Evolutionary conservation across 2,888 invertebrate species (phyloP).

Genomic region (Rambutsinella grinnellia): DNA sequence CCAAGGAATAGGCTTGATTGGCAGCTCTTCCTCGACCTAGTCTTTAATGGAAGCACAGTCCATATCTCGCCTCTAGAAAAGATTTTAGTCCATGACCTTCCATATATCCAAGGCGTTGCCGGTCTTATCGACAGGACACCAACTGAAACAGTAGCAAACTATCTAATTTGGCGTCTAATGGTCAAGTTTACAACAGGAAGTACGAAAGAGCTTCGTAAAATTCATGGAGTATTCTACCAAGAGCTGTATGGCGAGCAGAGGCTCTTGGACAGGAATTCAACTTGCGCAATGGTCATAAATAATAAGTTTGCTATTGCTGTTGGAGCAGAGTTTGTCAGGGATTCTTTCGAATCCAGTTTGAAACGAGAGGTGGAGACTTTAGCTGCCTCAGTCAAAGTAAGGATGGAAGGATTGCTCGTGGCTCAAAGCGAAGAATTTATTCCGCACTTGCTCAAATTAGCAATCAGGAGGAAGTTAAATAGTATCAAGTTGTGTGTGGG

Average conservation of each 20-base stretch:
- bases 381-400: slow-evolving; percentile 34
- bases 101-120: slow-evolving; percentile 37
- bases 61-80: slow-evolving; percentile 27
- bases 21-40: slow-evolving; percentile 26
- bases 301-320: slow-evolving; percentile 50
- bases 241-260: slow-evolving; percentile 49
- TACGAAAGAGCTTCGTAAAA: slow-evolving; percentile 41
- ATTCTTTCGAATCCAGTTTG: slow-evolving; percentile 40
- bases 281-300: slow-evolving; percentile 54
- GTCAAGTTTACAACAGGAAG: slow-evolving; percentile 53
- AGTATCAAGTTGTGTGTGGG: slow-evolving; percentile 53
- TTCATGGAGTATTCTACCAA: slow-evolving; percentile 43
- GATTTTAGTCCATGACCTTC: slow-evolving; percentile 40
- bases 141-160: slow-evolving; percentile 48
- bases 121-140: slow-evolving; percentile 33
- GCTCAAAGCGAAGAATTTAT: slow-evolving; percentile 28
- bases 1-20: slow-evolving; percentile 16
- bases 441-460: slow-evolving; percentile 37
- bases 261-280: slow-evolving; percentile 39
- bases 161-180: slow-evolving; percentile 49
- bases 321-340: slow-evolving; percentile 51
- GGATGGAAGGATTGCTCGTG: slow-evolving; percentile 46
- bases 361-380: slow-evolving; percentile 51
- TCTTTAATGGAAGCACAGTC: slow-evolving; percentile 43
- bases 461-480: slow-evolving; percentile 41